Percentiles rank a stretch among this genome's conserved stretches.
Evolutionary conservation across 2,888 invertebrate genomes (phyloP).

Genomic region (Apotomis betuletana): DNA sequence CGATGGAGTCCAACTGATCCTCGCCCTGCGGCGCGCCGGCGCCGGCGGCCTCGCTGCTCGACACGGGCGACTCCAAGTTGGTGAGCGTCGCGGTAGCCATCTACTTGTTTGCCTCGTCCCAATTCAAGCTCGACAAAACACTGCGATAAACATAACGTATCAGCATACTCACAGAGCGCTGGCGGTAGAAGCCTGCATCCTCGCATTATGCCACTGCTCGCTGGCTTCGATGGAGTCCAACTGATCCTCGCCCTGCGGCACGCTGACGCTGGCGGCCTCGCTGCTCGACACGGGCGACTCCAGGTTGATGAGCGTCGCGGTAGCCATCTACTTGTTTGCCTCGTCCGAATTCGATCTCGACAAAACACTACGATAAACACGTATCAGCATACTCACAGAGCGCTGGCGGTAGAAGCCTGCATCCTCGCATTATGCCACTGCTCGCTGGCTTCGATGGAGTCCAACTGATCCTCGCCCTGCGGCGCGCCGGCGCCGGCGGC

Average conservation of each 20-base stretch:
- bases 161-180: slow-evolving; percentile 67
- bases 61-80: slow-evolving; percentile 76
- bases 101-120: slow-evolving; percentile 65
- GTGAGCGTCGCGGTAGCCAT: slow-evolving; percentile 76
- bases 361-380: too few species aligned
- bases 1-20: too few species aligned
- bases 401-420: slow-evolving; percentile 69
- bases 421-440: slow-evolving; percentile 71
- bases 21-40: too few species aligned
- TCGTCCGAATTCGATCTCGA: slow-evolving; percentile 72
- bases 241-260: slow-evolving; percentile 64
- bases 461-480: slow-evolving; percentile 68
- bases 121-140: slow-evolving; percentile 60
- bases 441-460: slow-evolving; percentile 76
- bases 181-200: slow-evolving; percentile 68
- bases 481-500: slow-evolving; percentile 46
- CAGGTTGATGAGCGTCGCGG: slow-evolving; percentile 73
- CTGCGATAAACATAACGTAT: too few species aligned
- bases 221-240: slow-evolving; percentile 76
- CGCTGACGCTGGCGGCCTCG: slow-evolving; percentile 49
- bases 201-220: slow-evolving; percentile 70
- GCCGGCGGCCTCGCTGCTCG: too few species aligned
- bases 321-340: slow-evolving; percentile 66
- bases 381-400: slow-evolving; percentile 60
- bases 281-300: slow-evolving; percentile 70